Conservation (phyloP, 2,797 vertebrate genomes). For the Dermochelys coriacea region DNA sequence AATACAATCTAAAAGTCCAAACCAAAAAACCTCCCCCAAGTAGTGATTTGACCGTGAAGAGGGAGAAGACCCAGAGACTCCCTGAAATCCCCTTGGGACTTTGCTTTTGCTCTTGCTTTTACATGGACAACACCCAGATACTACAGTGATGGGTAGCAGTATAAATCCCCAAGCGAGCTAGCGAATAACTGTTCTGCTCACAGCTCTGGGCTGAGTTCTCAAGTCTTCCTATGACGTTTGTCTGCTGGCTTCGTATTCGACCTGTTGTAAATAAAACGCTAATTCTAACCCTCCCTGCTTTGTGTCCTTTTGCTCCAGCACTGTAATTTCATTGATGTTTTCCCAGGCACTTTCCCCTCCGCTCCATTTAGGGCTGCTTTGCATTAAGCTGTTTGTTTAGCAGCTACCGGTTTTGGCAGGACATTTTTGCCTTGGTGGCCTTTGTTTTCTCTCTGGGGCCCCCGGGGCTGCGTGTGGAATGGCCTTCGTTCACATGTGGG, state of each 20-base stretch:
- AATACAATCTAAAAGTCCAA: background rate
- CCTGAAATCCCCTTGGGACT: background rate
- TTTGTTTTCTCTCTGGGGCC: background rate
- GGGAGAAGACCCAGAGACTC: background rate
- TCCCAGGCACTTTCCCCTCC: slow-evolving; percentile 61
- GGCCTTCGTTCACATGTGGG: background rate
- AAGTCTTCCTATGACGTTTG: background rate
- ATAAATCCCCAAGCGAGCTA: no score
- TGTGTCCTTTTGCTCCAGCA: background rate
- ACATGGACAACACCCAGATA: background rate
- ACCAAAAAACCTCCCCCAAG: background rate
- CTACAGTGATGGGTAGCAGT: no score
- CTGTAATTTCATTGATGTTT: slow-evolving; percentile 18
- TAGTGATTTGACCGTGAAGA: background rate
- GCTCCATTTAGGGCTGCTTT: slow-evolving; percentile 23
- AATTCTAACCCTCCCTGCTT: background rate
- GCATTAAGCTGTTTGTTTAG: slow-evolving; percentile 69
- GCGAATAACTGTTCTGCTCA: background rate
- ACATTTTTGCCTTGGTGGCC: background rate
- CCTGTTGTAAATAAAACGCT: background rate
- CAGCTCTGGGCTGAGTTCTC: background rate
- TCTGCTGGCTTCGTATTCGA: background rate
- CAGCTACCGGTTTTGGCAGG: slow-evolving; percentile 62
- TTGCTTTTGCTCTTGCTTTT: background rate
- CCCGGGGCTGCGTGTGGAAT: background rate